Evolutionary conservation across 2,888 invertebrate species (phyloP).

Genomic region (Lasioglossum leucozonium): DNA sequence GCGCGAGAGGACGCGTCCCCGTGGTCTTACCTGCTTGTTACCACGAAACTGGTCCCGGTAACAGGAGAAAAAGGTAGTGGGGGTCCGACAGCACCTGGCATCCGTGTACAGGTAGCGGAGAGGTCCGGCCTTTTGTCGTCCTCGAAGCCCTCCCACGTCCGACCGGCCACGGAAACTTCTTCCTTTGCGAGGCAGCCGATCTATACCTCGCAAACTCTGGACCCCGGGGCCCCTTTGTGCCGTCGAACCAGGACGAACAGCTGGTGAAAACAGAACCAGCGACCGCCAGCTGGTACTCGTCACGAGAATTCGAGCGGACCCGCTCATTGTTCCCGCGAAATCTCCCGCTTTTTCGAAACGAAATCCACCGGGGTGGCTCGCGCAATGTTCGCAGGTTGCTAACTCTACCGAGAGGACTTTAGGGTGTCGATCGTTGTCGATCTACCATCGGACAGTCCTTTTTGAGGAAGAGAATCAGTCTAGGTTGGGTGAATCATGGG

Average conservation of each 20-base stretch:
- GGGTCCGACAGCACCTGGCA: constrained; percentile 64
- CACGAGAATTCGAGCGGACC: constrained; percentile 3
- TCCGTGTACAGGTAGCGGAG: constrained; percentile 68
- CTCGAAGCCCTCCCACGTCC: constrained; percentile 68
- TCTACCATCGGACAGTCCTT: too few species aligned
- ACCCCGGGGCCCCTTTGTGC: constrained; percentile 57
- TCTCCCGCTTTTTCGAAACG: background rate
- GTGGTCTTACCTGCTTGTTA: constrained; percentile 40
- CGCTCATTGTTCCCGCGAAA: background rate
- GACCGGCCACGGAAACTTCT: constrained; percentile 60
- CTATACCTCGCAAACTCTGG: constrained; percentile 13
- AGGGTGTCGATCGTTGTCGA: too few species aligned
- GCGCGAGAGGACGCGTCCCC: constrained; percentile 23
- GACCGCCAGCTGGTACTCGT: constrained; percentile 61
- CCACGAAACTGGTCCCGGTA: constrained; percentile 57
- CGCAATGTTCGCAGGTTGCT: too few species aligned
- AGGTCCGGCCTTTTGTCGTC: constrained; percentile 49
- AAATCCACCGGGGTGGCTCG: background rate
- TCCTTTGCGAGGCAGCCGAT: background rate
- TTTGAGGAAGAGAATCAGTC: too few species aligned
- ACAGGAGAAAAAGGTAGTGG: constrained; percentile 32
- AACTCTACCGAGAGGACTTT: too few species aligned
- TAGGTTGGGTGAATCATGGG: too few species aligned
- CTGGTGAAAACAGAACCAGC: constrained; percentile 67
- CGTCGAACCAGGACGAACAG: constrained; percentile 52